Evolutionary conservation across 1,140 invertebrate species (phyloP).

Genomic region (Drosophila neocordata): DNA sequence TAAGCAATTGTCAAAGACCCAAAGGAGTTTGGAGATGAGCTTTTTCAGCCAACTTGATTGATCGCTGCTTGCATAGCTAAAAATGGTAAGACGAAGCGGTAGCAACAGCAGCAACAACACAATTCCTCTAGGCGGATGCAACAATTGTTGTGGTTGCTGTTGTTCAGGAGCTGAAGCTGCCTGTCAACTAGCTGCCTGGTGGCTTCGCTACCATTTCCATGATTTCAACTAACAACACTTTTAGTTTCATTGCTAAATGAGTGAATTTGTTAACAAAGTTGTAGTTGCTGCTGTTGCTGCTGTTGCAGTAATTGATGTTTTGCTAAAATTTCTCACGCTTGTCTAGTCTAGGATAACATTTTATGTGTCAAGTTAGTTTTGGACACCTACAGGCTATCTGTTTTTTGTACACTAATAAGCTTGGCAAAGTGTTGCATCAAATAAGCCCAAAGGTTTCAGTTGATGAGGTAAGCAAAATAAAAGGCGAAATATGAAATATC

Average conservation of each 20-base stretch:
- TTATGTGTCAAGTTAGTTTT: slow-evolving; percentile 18
- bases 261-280: slow-evolving; percentile 72
- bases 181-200: slow-evolving; percentile 56
- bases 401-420: slow-evolving; percentile 25
- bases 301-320: slow-evolving; percentile 48
- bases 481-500: neutral
- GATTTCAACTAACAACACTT: slow-evolving; percentile 67
- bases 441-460: neutral
- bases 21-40: slow-evolving; percentile 39
- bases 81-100: slow-evolving; percentile 45
- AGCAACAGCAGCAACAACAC: neutral
- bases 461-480: neutral
- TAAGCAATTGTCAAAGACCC: slow-evolving; percentile 59
- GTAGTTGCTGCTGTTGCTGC: slow-evolving; percentile 28
- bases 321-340: slow-evolving; percentile 60
- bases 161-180: slow-evolving; percentile 63
- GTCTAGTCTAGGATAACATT: slow-evolving; percentile 47
- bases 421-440: neutral
- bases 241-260: slow-evolving; percentile 80
- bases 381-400: slow-evolving; percentile 36
- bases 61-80: slow-evolving; percentile 71
- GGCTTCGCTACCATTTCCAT: slow-evolving; percentile 51
- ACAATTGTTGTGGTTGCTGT: slow-evolving; percentile 22
- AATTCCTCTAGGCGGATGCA: slow-evolving; percentile 64
- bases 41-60: slow-evolving; percentile 66